Base-by-base conservation (phyloP, 2,888 invertebrate genomes). In the Fragum whitleyi region DNA sequence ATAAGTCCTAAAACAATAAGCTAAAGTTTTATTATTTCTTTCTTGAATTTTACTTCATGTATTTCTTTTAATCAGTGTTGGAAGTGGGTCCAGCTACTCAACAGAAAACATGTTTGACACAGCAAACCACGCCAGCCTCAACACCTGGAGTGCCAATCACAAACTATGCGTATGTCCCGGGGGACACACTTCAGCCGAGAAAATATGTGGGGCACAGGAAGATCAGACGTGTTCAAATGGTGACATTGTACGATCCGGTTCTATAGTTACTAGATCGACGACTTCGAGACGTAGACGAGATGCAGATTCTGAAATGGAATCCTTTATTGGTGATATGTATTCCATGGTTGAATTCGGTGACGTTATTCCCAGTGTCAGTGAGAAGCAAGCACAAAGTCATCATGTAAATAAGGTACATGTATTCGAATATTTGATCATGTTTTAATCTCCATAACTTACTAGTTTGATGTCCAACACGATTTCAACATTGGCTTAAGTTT, bases 81-180 rank as follows among this genome's bases (percentile, higher is more conserved):
- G 65, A 23, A 42, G 19, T n/a, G 42, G 26, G 19, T 61, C 61
- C 0, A 32, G 32, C 14, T 65, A 23, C 65, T 16, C 65, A 2
- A 26, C 21, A 21, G 65, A 65, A 23, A 65, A 65, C 42, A 9
- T 65, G 26, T 65, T 65, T 26, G 47, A 39, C n/a, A 65, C 65
- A 23, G 3, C 65, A 21, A 65, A 65, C 65, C 65, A 42, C 19
- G 65, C 65, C 26, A 65, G 26, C 23, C 65, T 65, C 1, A 26
- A 1, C 3, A 26, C 65, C 1, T 65, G 65, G 65, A 26, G 42
- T 23, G 47, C n/a, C 23, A 32, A 6, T n/a, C 19, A 61, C 32
- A 65, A 26, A 16, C 42, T 65, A 3, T 42, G 65, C 19, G 65
- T 65, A 16, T 65, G 65, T 42, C 39, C 65, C 21, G 65, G 65